phyloP scores from a whole-genome alignment of 1,140 invertebrate genomes.

The Monomorium pharaonis region DNA sequence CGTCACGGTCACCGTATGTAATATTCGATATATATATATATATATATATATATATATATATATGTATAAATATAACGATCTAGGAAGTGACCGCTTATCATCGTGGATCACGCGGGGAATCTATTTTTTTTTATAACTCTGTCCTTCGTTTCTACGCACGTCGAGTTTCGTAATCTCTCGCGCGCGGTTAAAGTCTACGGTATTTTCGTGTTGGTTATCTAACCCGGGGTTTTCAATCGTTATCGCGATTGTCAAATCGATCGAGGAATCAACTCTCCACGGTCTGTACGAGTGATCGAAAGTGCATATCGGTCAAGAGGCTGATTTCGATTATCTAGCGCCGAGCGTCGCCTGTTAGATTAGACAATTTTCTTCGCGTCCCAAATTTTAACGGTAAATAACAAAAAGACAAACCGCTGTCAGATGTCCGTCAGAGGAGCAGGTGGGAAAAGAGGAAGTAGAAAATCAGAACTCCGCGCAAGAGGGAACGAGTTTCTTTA shows the following conservation, averaged over 20 bases:
- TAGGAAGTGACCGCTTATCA: slow-evolving; percentile 4
- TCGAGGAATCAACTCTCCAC: neutral
- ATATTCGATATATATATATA: neutral
- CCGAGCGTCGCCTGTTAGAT: neutral
- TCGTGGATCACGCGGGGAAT: neutral
- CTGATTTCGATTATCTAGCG: slow-evolving; percentile 27
- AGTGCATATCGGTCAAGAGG: slow-evolving; percentile 43
- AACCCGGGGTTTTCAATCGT: slow-evolving; percentile 3
- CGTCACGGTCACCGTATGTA: slow-evolving; percentile 21
- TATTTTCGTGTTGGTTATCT: slow-evolving; percentile 30
- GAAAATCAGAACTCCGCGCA: neutral
- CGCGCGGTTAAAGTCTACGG: slow-evolving; percentile 41
- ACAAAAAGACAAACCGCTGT: neutral
- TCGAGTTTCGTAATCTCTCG: slow-evolving; percentile 25
- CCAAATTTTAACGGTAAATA: neutral
- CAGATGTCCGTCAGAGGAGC: neutral
- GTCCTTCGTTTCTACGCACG: neutral
- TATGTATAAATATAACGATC: neutral
- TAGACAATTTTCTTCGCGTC: neutral
- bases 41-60: neutral
- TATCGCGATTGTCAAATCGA: slow-evolving; percentile 36
- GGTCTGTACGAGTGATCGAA: slow-evolving; percentile 9
- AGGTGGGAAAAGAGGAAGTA: no score
- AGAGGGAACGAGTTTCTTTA: neutral
- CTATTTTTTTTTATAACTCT: neutral